phyloP scores from a whole-genome alignment of 1,140 invertebrate genomes.

The Zaprionus gabonicus region DNA sequence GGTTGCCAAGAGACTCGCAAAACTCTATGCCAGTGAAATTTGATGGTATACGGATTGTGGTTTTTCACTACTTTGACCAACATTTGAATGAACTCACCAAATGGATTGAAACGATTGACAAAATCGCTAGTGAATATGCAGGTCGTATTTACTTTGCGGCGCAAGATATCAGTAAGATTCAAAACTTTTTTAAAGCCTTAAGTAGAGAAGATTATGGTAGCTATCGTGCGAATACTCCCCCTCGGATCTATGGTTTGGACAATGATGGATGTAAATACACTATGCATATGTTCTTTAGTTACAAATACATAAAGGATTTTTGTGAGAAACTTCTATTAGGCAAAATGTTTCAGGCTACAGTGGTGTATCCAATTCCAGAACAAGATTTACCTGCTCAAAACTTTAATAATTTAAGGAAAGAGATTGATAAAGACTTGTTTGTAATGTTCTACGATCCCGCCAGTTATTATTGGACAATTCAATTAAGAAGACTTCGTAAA shows the following conservation, averaged over 20 bases:
- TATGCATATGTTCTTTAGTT: constrained; percentile 55
- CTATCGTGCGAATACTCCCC: constrained; percentile 39
- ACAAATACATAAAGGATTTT: constrained; percentile 53
- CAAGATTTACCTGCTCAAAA: constrained; percentile 36
- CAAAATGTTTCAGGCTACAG: constrained; percentile 43
- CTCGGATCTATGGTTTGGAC: constrained; percentile 46
- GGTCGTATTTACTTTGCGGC: constrained; percentile 34
- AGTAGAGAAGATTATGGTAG: constrained; percentile 32
- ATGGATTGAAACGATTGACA: constrained; percentile 33
- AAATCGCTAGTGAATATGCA: constrained; percentile 32
- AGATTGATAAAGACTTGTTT: constrained; percentile 31
- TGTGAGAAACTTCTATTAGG: constrained; percentile 41
- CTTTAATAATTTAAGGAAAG: constrained; percentile 27
- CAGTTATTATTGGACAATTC: constrained; percentile 46
- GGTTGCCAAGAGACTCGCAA: neutral
- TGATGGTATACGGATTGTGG: constrained; percentile 28
- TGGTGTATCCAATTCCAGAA: constrained; percentile 11
- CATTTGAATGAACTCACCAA: constrained; percentile 5
- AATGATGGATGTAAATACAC: constrained; percentile 23
- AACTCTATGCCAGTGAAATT: neutral
- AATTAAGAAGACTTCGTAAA: constrained; percentile 44
- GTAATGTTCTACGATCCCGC: constrained; percentile 54
- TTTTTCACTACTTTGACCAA: constrained; percentile 38
- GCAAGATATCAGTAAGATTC: constrained; percentile 37
- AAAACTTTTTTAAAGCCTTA: constrained; percentile 16